phyloP scores from a whole-genome alignment of 2,888 invertebrate genomes.

The Brachypterus glaber region DNA sequence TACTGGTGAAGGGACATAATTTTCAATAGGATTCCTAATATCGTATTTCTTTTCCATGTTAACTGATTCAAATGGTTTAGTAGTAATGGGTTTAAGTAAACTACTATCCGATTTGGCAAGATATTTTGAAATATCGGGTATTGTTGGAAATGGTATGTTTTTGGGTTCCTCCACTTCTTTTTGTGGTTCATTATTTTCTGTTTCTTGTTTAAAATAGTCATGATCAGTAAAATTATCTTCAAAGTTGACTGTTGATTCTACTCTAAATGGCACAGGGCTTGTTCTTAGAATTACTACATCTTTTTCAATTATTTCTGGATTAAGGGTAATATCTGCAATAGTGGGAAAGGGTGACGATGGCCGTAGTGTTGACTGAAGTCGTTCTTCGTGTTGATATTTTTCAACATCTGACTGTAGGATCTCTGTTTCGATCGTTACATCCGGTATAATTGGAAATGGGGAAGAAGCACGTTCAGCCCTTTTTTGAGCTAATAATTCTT shows the following conservation, averaged over 20 bases:
- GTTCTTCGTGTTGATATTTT: slow-evolving; percentile 20
- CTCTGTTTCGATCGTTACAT: slow-evolving; percentile 25
- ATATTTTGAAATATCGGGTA: slow-evolving; percentile 31
- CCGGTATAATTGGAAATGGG: slow-evolving; percentile 30
- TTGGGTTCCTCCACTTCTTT: slow-evolving; percentile 4
- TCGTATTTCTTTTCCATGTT: slow-evolving; percentile 28
- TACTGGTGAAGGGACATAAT: slow-evolving; percentile 15
- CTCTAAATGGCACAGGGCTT: slow-evolving; percentile 27
- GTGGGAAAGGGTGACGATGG: slow-evolving; percentile 32
- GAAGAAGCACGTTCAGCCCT: slow-evolving; percentile 21
- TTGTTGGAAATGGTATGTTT: slow-evolving; percentile 27
- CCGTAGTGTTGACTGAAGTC: slow-evolving; percentile 20
- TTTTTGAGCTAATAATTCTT: slow-evolving; percentile 13
- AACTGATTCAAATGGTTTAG: slow-evolving; percentile 22
- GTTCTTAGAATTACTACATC: slow-evolving; percentile 30
- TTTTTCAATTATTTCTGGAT: slow-evolving; percentile 32
- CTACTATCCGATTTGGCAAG: slow-evolving; percentile 22
- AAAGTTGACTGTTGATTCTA: slow-evolving; percentile 13
- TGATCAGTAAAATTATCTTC: slow-evolving; percentile 5
- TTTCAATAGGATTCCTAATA: slow-evolving; percentile 18
- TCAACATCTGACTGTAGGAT: slow-evolving; percentile 23
- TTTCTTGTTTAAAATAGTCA: background rate
- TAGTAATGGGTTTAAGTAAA: slow-evolving; percentile 25
- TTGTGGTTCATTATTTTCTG: slow-evolving; percentile 3
- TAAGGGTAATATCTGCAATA: slow-evolving; percentile 31